Evolutionary conservation across 2,113 vertebrate species (phyloP).

Genomic region (Scartelaos histophorus): DNA sequence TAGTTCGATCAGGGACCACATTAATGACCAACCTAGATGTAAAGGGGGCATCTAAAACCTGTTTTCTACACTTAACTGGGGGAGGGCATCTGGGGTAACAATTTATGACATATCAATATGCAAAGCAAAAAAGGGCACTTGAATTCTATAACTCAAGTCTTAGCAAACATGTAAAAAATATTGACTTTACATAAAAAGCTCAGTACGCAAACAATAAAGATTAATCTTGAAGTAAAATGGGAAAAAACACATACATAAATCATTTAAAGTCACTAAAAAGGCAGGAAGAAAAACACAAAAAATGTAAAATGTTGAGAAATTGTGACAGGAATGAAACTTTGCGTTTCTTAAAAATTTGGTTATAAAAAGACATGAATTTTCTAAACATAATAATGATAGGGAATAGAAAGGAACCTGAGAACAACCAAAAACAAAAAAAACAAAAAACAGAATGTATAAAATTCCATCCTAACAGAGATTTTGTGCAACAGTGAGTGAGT

Average conservation of each 20-base stretch:
- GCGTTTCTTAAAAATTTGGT: no score
- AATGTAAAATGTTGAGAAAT: no score
- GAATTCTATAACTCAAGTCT: neutral
- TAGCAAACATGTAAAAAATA: neutral
- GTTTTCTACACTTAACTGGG: neutral
- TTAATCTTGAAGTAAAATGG: neutral
- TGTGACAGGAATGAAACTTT: no score
- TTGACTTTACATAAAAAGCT: neutral
- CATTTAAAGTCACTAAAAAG: no score
- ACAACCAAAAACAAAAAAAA: slow-evolving; percentile 33
- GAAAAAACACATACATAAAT: neutral
- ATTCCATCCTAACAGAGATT: slow-evolving; percentile 51
- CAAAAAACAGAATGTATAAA: slow-evolving; percentile 41
- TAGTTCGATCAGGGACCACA: slow-evolving; percentile 64
- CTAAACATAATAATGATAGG: no score
- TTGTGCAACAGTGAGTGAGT: slow-evolving; percentile 42
- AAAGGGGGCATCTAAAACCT: slow-evolving; percentile 29
- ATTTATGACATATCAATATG: neutral
- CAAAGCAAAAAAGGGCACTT: neutral
- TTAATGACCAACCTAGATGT: slow-evolving; percentile 67
- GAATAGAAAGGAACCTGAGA: neutral
- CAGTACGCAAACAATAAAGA: neutral
- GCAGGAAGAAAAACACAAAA: no score
- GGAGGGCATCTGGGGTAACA: neutral
- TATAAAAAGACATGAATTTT: no score